Percentiles rank a stretch among this genome's conserved stretches.
Evolutionary conservation across 2,888 invertebrate genomes (phyloP).

Genomic region (Salpingus planirostris): DNA sequence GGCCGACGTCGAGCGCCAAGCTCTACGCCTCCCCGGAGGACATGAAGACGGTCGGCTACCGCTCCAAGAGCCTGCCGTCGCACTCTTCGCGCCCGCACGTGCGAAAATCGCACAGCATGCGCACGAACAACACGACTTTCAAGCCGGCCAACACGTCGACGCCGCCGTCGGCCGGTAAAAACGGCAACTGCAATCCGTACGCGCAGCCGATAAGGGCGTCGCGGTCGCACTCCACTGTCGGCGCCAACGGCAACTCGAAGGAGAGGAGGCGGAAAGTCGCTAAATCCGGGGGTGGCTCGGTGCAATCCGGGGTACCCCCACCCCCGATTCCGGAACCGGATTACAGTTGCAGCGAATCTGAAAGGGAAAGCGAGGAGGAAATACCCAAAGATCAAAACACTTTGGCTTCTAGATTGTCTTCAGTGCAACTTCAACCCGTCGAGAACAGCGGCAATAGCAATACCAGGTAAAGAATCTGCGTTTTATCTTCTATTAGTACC

Average conservation of each 20-base stretch:
- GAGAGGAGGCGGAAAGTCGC: constrained; percentile 38
- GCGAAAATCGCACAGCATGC: constrained; percentile 54
- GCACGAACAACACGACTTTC: constrained; percentile 42
- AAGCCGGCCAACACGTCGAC: constrained; percentile 43
- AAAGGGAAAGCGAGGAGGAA: constrained; percentile 49
- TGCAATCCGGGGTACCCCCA: no score
- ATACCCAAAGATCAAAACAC: constrained; percentile 48
- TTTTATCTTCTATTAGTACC: no score
- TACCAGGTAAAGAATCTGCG: constrained; percentile 47
- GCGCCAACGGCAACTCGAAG: no score
- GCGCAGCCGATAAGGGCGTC: constrained; percentile 49
- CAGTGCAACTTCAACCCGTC: constrained; percentile 41
- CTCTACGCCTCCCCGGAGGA: constrained; percentile 85
- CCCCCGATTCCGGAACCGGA: constrained; percentile 90
- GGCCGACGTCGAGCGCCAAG: constrained; percentile 76
- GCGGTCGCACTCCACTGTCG: constrained; percentile 37
- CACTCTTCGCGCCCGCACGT: constrained; percentile 50
- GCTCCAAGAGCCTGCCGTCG: constrained; percentile 47
- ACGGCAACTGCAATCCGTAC: constrained; percentile 43
- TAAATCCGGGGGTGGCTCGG: background rate
- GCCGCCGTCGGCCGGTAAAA: constrained; percentile 32
- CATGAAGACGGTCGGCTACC: constrained; percentile 62
- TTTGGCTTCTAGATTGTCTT: constrained; percentile 38
- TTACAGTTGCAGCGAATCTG: constrained; percentile 82
- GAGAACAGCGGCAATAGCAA: constrained; percentile 72